These are phyloP conservation scores for Dufourea novaeangliae DNA, from an alignment of 1,140 invertebrate species.

Conservation along the genomic window DNA sequence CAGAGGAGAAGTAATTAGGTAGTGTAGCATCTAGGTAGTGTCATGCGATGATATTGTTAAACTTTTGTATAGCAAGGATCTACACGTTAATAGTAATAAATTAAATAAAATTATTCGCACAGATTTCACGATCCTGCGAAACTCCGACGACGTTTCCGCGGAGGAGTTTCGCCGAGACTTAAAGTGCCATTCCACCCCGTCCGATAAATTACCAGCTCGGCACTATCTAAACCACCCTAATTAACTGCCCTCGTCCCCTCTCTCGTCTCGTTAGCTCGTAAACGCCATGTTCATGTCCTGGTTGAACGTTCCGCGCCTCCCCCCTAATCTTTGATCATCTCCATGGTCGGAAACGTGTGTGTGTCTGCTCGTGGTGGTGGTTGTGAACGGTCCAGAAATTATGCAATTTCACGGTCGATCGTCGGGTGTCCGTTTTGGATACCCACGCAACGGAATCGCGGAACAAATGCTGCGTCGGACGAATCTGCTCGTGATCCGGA, in stretches of 20 bases:
- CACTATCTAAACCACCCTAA: neutral
- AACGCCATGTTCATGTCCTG: neutral
- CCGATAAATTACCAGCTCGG: neutral
- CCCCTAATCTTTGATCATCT: neutral
- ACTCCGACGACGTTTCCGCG: too few relatives aligned
- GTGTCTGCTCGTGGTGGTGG: too few relatives aligned
- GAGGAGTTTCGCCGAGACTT: neutral
- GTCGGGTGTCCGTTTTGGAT: neutral
- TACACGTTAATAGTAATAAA: too few relatives aligned
- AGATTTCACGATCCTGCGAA: too few relatives aligned
- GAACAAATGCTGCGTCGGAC: neutral
- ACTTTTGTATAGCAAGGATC: too few relatives aligned
- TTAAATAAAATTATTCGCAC: too few relatives aligned
- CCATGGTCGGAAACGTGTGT: too few relatives aligned
- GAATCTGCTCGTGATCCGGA: neutral
- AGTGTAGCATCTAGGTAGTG: too few relatives aligned
- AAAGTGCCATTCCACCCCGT: neutral
- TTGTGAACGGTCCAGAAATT: constrained; percentile 8
- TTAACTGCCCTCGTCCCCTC: neutral
- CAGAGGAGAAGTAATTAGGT: too few relatives aligned
- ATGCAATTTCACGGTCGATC: constrained; percentile 25
- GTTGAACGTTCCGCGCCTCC: neutral
- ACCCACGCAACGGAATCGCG: neutral
- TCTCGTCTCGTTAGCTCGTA: neutral
- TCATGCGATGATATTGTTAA: too few relatives aligned